These are phyloP conservation scores for Cebus imitator DNA, from an alignment of 2,113 vertebrate genomes.

Conservation along the genomic window DNA sequence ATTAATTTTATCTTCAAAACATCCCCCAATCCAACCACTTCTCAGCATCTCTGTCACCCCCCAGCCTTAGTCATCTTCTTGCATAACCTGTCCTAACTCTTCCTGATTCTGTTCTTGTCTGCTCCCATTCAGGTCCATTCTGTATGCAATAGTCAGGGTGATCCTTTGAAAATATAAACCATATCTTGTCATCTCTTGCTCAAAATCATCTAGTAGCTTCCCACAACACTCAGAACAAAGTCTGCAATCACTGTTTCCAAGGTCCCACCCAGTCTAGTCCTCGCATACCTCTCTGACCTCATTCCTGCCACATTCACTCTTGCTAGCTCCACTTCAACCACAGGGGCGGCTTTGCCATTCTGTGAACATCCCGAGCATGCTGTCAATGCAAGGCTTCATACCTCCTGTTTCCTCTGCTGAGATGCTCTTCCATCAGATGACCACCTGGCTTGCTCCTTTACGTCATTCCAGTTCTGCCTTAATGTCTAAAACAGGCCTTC, in stretches of 20 bases:
- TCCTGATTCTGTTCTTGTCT: neutral
- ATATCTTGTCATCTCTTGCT: neutral
- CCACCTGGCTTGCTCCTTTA: neutral
- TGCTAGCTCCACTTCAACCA: neutral
- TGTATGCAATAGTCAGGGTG: neutral
- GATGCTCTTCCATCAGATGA: neutral
- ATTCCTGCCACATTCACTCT: neutral
- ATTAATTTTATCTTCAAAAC: slow-evolving; percentile 8
- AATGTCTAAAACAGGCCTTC: neutral
- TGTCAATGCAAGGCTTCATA: neutral
- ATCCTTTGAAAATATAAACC: neutral
- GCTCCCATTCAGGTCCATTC: neutral
- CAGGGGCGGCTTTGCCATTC: neutral
- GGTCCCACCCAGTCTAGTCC: no score
- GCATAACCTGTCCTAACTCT: neutral
- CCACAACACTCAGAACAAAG: neutral
- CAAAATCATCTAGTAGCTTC: neutral
- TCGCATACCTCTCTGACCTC: neutral
- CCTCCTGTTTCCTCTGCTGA: neutral
- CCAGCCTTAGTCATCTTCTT: neutral
- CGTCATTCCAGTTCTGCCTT: neutral
- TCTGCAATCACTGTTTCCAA: neutral
- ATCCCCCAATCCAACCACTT: neutral
- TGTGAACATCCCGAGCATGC: neutral
- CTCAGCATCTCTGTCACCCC: neutral